phyloP scores from a whole-genome alignment of 2,797 vertebrate genomes.

The Urosaurus nigricauda region DNA sequence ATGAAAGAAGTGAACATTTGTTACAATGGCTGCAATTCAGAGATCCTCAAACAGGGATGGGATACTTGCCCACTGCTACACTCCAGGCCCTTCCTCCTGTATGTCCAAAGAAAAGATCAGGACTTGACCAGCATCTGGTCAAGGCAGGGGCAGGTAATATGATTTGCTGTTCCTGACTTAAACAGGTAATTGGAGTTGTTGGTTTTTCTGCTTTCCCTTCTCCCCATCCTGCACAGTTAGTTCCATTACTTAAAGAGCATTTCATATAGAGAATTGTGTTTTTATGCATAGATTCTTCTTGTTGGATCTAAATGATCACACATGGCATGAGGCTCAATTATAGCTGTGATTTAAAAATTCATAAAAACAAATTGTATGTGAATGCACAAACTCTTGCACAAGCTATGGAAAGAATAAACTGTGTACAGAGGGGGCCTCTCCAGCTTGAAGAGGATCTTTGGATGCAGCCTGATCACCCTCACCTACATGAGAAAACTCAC shows the following conservation, averaged over 20 bases:
- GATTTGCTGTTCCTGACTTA: not conserved
- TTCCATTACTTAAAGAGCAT: not conserved
- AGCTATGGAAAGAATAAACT: not conserved
- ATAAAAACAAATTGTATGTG: conserved; percentile 7
- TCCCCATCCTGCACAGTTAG: not conserved
- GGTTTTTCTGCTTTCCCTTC: not conserved
- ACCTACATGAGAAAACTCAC: not conserved
- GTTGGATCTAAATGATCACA: conserved; percentile 6
- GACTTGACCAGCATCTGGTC: not conserved
- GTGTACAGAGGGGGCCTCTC: not conserved
- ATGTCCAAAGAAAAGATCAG: not conserved
- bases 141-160: not conserved
- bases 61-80: not conserved
- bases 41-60: not conserved
- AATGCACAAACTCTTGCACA: conserved; percentile 11
- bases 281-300: conserved; percentile 21
- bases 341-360: not conserved
- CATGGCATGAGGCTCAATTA: not conserved
- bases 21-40: not conserved
- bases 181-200: no score
- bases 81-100: not conserved
- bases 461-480: not conserved
- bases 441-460: conserved; percentile 6
- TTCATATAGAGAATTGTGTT: not conserved
- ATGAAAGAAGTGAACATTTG: not conserved